Percentiles rank a stretch among this genome's conserved stretches.
Evolutionary conservation across 1,140 invertebrate genomes (phyloP).

Genomic region (Macrobrachium nipponense): DNA sequence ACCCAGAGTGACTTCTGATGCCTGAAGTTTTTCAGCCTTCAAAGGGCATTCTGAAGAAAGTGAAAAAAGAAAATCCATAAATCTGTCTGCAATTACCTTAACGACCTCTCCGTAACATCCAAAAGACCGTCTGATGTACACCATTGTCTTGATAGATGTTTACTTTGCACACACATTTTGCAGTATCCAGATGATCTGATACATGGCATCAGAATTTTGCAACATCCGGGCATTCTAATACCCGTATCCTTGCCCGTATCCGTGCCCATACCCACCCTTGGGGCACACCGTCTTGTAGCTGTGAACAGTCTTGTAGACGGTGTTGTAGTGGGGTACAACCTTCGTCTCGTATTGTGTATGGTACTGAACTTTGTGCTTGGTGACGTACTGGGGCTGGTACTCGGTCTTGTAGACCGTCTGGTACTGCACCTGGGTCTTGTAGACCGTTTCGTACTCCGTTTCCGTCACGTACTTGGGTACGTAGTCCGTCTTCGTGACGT

Average conservation of each 20-base stretch:
- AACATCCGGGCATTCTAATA: no score
- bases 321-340: conserved; percentile 36
- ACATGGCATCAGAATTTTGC: no score
- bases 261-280: conserved; percentile 35
- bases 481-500: conserved; percentile 36
- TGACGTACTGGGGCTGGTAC: conserved; percentile 32
- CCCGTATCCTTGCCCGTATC: neutral
- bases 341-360: conserved; percentile 45
- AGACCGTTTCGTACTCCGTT: conserved; percentile 32
- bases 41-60: no score
- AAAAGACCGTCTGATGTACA: no score
- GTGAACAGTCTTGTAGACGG: conserved; percentile 7
- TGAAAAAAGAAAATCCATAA: no score
- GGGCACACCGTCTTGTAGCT: conserved; percentile 38
- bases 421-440: conserved; percentile 24
- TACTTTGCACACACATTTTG: no score
- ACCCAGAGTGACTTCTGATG: no score
- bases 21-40: no score
- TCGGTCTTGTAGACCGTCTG: conserved; percentile 31
- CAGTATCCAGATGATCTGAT: no score
- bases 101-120: no score
- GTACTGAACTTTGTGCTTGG: conserved; percentile 35
- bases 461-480: conserved; percentile 38
- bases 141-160: no score
- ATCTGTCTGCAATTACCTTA: no score